phyloP scores from a whole-genome alignment of 2,113 vertebrate genomes.

The Alosa alosa region DNA sequence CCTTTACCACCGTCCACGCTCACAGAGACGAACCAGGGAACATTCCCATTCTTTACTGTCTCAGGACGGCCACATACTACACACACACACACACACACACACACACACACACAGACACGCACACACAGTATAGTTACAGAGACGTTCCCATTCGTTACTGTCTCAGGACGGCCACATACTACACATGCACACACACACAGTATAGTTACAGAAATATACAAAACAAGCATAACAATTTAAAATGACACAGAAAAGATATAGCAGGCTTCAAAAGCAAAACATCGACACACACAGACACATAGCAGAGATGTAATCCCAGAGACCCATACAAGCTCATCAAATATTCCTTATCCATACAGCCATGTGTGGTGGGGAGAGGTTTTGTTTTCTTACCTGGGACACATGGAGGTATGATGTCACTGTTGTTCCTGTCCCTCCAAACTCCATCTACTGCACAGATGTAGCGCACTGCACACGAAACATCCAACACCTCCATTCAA shows the following conservation, averaged over 20 bases:
- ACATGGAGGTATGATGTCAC: constrained; percentile 51
- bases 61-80: constrained; percentile 63
- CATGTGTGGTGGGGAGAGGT: not conserved
- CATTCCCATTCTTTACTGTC: not conserved
- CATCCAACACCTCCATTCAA: constrained; percentile 57
- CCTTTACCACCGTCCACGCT: fast-evolving
- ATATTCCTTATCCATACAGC: not conserved
- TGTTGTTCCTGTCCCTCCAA: constrained; percentile 53
- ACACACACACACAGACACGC: not conserved
- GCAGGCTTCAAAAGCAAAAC: not conserved
- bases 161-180: constrained; percentile 43
- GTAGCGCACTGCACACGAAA: constrained; percentile 56
- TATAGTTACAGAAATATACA: not conserved
- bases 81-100: not conserved
- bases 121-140: not conserved
- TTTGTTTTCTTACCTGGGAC: constrained; percentile 58
- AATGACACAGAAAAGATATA: not conserved
- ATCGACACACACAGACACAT: not conserved
- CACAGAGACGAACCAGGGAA: constrained; percentile 70
- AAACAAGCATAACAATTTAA: not conserved
- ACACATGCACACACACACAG: not conserved
- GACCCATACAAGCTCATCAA: not conserved
- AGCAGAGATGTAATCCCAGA: not conserved
- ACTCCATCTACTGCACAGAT: constrained; percentile 60
- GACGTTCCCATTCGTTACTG: constrained; percentile 34